Evolutionary conservation across 2,113 vertebrate species (phyloP), one percentile per base, ranked within the genome.

Genomic region (Ariopsis seemanni): DNA sequence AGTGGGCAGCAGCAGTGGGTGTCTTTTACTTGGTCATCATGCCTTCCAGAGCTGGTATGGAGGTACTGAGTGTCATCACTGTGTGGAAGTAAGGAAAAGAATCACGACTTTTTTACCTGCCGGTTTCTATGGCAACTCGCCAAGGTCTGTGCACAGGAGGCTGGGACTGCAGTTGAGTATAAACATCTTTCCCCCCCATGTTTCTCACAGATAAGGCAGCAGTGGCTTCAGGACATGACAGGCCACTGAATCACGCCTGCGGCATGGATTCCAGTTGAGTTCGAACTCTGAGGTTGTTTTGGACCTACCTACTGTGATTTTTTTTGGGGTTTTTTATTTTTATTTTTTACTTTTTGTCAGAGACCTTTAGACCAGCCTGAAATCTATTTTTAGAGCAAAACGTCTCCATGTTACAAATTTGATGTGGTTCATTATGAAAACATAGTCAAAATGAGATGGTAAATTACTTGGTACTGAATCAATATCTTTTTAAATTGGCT

Each of bases 41-140:
- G 85, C 72, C 55, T 90, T 88, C 88, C 86, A 85, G 77, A 85
- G 83, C 52, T 48, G 50, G 83, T 85, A 80, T 67, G 86, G 82
- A 88, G 89, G 88, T 81, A 86, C 87, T 30, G 67, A 87, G 87
- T 90, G 86, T 86, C 62, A 79, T 86, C 69, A 34, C 84, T 80
- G 89, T 84, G 80, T 83, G 84, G 80, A 88, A 90, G 86, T 88
- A 87, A 86, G 82, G 89, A 86, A 85, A 90, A 87, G 85, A 85
- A 88, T 86, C 88, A 86, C 82, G 86, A 88, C 87, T 90, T 83
- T 88, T 83, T 90, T 88, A 90, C 89, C 89, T 90, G 89, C 84
- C 67, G 86, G 89, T 90, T 90, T 90, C 89, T 88, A 90, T 90
- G 89, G 87, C 87, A 90, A 90, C 89, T 72, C 81, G 71, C 87